Evolutionary conservation across 2,797 vertebrate species (phyloP), one percentile per base, ranked within the genome.

Genomic region (Leptoclinus maculatus): DNA sequence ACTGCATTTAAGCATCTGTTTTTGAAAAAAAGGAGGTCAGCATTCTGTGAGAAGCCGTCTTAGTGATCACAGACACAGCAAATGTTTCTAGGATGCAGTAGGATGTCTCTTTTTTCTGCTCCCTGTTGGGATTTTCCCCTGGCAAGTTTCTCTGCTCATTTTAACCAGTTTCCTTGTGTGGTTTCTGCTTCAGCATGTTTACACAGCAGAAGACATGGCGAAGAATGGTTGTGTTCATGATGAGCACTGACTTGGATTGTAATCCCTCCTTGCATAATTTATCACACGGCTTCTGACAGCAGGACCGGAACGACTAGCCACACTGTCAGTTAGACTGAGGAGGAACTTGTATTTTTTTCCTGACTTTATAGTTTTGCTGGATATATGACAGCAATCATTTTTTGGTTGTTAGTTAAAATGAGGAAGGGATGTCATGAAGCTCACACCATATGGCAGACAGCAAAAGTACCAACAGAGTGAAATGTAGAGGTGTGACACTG

Each of bases 11-110:
- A 74, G 76, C 89, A 80, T 78, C 71, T 81, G 74, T 66, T 84
- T 80, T 68, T 66, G 59, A 63, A 62, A 67, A 66, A 78, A 73
- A 78, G 27, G 43, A 78, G 49, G 73, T 66, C 76, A 34, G 21
- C 36, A 11, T 78, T 88, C 73, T 74, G 70, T 34, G 82, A 85
- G 69, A 64, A 82, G 54, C 66, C 56, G 68, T 77, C 87, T 85
- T 83, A 90, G 68, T 85, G 80, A 90, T 87, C 83, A 87, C 72
- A 88, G 76, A 85, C 79, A 83, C 83, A 86, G 78, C 83, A 89
- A 83, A 90, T 84, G 84, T 84, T 90, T 91, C 87, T n/a, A n/a
- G n/a, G n/a, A n/a, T n/a, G 89, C 87, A 88, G 78, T 41, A 77
- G 41, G 54, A 72, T 66, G 81, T 88, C 23, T 82, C 59, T 83